A percentile compares a stretch with the other conserved stretches of the same genome.
Evolutionary conservation across 2,113 vertebrate genomes (phyloP).

Genomic region (Osmerus mordax): DNA sequence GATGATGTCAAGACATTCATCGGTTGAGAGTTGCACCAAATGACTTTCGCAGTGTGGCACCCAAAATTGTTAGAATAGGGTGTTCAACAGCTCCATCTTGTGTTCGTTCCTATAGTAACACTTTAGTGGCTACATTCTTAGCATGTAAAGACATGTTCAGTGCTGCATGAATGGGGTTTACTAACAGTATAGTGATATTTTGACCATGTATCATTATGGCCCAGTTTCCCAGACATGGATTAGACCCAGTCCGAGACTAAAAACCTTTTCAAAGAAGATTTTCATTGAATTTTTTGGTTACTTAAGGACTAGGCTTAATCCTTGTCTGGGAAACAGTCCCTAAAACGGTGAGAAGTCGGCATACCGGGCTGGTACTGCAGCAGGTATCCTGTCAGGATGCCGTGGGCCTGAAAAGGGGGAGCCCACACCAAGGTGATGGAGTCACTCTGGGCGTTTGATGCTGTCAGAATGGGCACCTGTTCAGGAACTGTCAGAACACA

Average conservation of each 20-base stretch:
- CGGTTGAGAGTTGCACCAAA: no score
- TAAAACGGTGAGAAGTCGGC: slow-evolving; percentile 44
- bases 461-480: slow-evolving; percentile 79
- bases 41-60: not conserved
- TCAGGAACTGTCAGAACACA: slow-evolving; percentile 78
- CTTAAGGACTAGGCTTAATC: not conserved
- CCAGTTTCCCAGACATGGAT: no score
- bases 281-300: no score
- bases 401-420: slow-evolving; percentile 79
- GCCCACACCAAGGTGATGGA: slow-evolving; percentile 85
- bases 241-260: no score
- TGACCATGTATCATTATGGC: no score
- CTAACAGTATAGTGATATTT: no score
- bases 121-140: not conserved
- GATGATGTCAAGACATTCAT: no score
- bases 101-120: slow-evolving; percentile 23
- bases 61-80: slow-evolving; percentile 6
- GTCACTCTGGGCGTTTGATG: slow-evolving; percentile 77
- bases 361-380: slow-evolving; percentile 88
- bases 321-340: not conserved
- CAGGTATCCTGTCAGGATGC: slow-evolving; percentile 82
- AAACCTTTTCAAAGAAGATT: no score
- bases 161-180: no score
- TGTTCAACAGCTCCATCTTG: slow-evolving; percentile 66
- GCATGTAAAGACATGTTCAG: no score